These are phyloP conservation scores for Rutpela maculata DNA, from an alignment of 2,888 invertebrate species.

Conservation along the genomic window DNA sequence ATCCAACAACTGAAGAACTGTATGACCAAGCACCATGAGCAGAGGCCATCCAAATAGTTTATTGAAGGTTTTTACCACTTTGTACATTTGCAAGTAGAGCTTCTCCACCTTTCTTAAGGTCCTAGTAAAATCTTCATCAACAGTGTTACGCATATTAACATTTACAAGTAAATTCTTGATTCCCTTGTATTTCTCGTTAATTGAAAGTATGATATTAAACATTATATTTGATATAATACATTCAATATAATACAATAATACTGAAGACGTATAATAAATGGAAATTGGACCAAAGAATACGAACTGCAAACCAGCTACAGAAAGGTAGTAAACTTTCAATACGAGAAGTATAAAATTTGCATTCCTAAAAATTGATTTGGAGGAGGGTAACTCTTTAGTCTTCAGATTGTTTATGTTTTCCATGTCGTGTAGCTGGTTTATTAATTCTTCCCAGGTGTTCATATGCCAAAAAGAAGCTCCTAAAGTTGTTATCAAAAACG, in stretches of 20 bases:
- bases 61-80: conserved; percentile 18
- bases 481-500: neutral
- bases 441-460: conserved; percentile 21
- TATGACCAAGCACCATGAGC: neutral
- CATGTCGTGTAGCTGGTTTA: neutral
- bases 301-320: neutral
- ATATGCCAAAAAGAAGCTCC: conserved; percentile 25
- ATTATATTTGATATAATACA: neutral
- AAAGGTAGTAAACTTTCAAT: neutral
- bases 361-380: neutral
- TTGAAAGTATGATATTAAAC: conserved; percentile 3
- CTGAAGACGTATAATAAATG: neutral
- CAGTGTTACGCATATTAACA: neutral
- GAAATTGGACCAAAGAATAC: neutral
- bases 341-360: neutral
- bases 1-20: neutral
- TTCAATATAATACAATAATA: neutral
- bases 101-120: neutral
- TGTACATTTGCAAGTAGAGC: neutral
- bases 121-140: neutral
- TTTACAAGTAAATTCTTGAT: neutral
- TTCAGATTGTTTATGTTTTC: neutral
- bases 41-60: conserved; percentile 20
- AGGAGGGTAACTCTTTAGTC: neutral
- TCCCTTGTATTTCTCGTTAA: neutral